Conservation (phyloP, 2,113 vertebrate genomes). For the Sinocyclocheilus anshuiensis region DNA sequence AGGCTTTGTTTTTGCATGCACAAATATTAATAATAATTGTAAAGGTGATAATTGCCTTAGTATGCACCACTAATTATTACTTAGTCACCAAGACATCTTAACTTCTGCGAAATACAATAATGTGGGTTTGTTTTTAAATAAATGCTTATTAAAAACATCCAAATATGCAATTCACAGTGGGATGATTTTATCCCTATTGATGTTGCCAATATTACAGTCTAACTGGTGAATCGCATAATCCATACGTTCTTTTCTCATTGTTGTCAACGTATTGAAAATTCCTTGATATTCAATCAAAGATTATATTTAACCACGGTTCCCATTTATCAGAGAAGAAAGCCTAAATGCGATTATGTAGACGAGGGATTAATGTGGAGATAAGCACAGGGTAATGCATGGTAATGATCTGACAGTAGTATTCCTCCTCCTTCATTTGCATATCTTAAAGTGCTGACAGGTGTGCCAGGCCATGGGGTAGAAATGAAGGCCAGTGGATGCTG, state of each 20-base stretch:
- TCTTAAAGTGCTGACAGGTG: slow-evolving; percentile 90
- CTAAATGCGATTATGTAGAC: slow-evolving; percentile 98
- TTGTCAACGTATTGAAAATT: slow-evolving; percentile 81
- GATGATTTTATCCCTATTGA: slow-evolving; percentile 10
- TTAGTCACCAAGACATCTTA: background rate
- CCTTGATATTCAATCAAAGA: slow-evolving; percentile 91
- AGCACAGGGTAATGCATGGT: slow-evolving; percentile 93
- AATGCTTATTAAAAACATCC: background rate
- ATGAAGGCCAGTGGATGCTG: slow-evolving; percentile 71
- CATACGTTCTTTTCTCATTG: slow-evolving; percentile 61
- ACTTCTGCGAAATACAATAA: background rate
- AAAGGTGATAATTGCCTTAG: background rate
- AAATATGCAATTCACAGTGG: background rate
- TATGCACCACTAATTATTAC: background rate
- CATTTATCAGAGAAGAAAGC: slow-evolving; percentile 82
- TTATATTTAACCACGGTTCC: slow-evolving; percentile 89
- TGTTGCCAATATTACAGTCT: background rate
- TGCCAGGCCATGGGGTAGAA: slow-evolving; percentile 72
- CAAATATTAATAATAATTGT: too few species aligned
- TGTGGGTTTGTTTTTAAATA: background rate
- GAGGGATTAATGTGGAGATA: slow-evolving; percentile 97
- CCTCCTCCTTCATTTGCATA: slow-evolving; percentile 95
- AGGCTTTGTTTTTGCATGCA: background rate
- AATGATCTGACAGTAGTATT: slow-evolving; percentile 95
- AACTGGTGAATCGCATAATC: slow-evolving; percentile 38